Conservation (phyloP, 2,113 vertebrate species). For the Phycodurus eques region DNA sequence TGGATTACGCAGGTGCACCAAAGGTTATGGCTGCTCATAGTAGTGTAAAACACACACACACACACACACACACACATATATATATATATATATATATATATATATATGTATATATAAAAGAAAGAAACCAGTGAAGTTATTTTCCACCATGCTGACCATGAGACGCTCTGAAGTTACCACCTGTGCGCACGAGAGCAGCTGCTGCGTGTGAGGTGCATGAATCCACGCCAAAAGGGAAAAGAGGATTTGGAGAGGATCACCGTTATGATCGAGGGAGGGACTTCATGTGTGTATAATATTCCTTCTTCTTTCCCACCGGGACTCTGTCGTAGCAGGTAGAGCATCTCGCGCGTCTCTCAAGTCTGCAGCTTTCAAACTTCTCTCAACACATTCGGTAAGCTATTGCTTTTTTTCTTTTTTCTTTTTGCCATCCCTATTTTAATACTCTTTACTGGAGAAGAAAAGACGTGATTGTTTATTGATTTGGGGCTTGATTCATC, state of each 20-base stretch:
- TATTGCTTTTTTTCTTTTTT: constrained; percentile 20
- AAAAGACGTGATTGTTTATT: not conserved
- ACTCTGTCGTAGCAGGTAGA: constrained; percentile 69
- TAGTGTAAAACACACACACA: not conserved
- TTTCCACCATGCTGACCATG: not conserved
- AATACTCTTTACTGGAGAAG: not conserved
- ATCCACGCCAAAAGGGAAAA: constrained; percentile 27
- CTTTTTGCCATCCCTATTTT: not conserved
- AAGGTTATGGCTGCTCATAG: not conserved
- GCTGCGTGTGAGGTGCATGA: constrained; percentile 27
- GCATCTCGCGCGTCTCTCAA: constrained; percentile 59
- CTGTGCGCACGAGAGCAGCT: constrained; percentile 35
- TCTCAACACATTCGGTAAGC: constrained; percentile 62
- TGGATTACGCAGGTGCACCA: not conserved
- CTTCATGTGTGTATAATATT: constrained; percentile 79
- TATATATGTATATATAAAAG: too few relatives aligned
- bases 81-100: too few relatives aligned
- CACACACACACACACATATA: too few relatives aligned
- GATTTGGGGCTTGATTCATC: not conserved
- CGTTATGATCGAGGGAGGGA: constrained; percentile 78
- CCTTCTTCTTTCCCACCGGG: constrained; percentile 74
- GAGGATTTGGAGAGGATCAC: constrained; percentile 63
- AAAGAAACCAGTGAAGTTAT: not conserved
- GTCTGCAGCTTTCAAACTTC: constrained; percentile 52
- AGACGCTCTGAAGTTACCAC: constrained; percentile 31